A percentile compares a stretch with the other conserved stretches of the same genome.
Evolutionary conservation across 2,888 invertebrate species (phyloP).

Genomic region (Pinctada fucata): DNA sequence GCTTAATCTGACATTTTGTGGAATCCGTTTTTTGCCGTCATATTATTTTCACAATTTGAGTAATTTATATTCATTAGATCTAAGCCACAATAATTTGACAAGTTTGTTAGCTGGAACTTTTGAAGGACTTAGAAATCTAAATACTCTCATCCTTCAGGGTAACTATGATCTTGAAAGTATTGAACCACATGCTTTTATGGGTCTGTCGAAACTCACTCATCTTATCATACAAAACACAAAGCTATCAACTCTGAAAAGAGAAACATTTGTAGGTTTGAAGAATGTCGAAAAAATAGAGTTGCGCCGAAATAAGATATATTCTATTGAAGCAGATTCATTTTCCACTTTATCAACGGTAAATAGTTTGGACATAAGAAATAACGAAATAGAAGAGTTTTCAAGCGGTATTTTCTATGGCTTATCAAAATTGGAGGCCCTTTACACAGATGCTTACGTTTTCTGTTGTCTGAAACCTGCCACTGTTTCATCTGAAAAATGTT

Average conservation of each 20-base stretch:
- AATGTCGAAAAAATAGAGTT: constrained; percentile 31
- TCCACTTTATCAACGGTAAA: constrained; percentile 18
- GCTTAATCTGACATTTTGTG: constrained; percentile 26
- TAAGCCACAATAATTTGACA: constrained; percentile 28
- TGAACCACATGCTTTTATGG: constrained; percentile 33
- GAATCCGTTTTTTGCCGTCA: background rate
- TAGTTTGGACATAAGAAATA: constrained; percentile 37
- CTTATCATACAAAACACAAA: constrained; percentile 20
- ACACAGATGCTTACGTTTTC: constrained; percentile 43
- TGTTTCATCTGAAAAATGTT: constrained; percentile 40
- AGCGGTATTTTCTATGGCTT: constrained; percentile 41
- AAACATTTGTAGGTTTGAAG: constrained; percentile 35
- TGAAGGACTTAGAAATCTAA: constrained; percentile 30
- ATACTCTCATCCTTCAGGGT: constrained; percentile 32
- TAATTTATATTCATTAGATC: constrained; percentile 28
- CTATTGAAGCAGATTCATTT: constrained; percentile 36
- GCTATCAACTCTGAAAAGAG: constrained; percentile 9
- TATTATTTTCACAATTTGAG: constrained; percentile 13
- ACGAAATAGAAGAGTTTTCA: constrained; percentile 37
- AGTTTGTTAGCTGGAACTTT: constrained; percentile 29
- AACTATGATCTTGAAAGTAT: constrained; percentile 22
- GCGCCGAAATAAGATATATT: constrained; percentile 25
- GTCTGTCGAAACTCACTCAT: constrained; percentile 29
- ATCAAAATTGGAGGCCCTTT: constrained; percentile 22
- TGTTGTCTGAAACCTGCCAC: constrained; percentile 46